Conservation (phyloP, 2,888 invertebrate genomes). For the Ophion slaviceki region DNA sequence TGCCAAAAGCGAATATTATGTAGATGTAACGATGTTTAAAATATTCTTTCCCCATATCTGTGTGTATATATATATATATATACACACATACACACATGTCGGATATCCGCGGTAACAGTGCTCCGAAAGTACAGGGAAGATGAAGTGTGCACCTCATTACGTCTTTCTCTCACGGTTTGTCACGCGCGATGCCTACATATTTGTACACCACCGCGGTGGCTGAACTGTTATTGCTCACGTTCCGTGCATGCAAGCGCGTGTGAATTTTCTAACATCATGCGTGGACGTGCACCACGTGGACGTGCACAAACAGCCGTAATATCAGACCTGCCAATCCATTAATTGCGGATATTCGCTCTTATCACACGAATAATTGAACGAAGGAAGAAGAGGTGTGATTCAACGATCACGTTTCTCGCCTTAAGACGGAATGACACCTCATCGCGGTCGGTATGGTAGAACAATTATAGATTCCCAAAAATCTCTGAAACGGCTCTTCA, state of each 20-base stretch:
- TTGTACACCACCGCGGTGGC: constrained; percentile 15
- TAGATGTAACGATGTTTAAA: too few relatives aligned
- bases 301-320: constrained; percentile 6
- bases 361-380: not conserved
- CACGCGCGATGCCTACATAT: constrained; percentile 56
- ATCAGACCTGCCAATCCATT: constrained; percentile 15
- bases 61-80: not conserved
- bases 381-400: not conserved
- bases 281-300: constrained; percentile 33
- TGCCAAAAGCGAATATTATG: too few relatives aligned
- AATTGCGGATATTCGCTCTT: not conserved
- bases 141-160: constrained; percentile 57
- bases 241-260: constrained; percentile 22
- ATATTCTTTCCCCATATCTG: not conserved
- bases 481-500: too few relatives aligned
- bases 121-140: constrained; percentile 32
- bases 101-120: constrained; percentile 41
- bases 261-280: constrained; percentile 23
- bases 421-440: too few relatives aligned
- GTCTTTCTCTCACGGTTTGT: constrained; percentile 69
- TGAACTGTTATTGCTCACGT: constrained; percentile 34
- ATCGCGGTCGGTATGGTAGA: too few relatives aligned
- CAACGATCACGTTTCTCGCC: not conserved
- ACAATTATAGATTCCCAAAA: too few relatives aligned
- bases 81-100: not conserved